Conservation (phyloP, 2,797 vertebrate species). For the Leontocebus nigricollis region DNA sequence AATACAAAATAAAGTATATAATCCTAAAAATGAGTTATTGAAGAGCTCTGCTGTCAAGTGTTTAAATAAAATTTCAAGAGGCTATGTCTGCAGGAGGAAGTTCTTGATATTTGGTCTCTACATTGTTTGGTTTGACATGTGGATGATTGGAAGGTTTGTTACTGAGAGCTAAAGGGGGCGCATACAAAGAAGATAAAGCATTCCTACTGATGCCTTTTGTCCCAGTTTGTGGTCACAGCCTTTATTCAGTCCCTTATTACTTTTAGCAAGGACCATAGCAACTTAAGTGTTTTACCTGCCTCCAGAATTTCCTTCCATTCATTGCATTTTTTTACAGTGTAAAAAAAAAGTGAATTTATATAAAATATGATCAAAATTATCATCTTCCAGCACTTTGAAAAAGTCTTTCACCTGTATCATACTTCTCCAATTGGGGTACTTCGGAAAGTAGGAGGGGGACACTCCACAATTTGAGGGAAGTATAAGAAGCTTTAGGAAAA, state of each 20-base stretch:
- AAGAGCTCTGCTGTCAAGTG: background rate
- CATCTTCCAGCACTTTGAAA: background rate
- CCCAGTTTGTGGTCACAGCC: background rate
- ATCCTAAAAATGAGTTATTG: background rate
- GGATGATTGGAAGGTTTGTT: background rate
- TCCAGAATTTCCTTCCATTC: background rate
- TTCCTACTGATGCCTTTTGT: background rate
- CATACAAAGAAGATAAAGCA: background rate
- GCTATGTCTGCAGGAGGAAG: background rate
- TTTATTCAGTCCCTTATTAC: background rate
- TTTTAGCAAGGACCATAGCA: background rate
- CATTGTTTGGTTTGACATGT: background rate
- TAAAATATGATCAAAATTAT: background rate
- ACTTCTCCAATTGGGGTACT: background rate
- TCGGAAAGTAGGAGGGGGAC: background rate
- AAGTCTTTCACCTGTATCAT: background rate
- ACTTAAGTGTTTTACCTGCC: background rate
- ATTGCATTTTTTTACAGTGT: background rate
- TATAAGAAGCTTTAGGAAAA: background rate
- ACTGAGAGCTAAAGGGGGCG: background rate
- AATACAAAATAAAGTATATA: background rate
- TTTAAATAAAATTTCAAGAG: background rate
- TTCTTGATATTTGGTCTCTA: slow-evolving; percentile 25
- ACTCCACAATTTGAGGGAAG: background rate
- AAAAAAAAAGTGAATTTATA: background rate